Evolutionary conservation across 2,113 vertebrate genomes (phyloP), one percentile per base, ranked within the genome.

Genomic region (Vidua chalybeata): DNA sequence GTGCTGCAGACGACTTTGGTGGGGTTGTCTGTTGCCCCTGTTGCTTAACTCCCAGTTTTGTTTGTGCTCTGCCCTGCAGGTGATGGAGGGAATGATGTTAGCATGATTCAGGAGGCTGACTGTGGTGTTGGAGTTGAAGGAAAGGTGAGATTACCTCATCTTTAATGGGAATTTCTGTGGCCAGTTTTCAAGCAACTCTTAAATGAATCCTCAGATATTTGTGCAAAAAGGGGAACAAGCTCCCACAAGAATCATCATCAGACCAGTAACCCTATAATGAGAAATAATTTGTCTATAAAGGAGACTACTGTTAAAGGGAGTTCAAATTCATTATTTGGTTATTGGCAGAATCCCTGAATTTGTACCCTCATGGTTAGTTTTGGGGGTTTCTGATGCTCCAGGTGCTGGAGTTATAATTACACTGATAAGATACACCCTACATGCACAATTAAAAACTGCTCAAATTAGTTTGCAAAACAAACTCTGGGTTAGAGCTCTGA

Each of bases 81-180:
- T 97, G 99, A 99, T 3, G 99, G 99, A 96, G 99, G 99, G 97
- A 99, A 99, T 92, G 99, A 99, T 66, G 99, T 99, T 96, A 99
- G 99, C 97, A 99, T 99, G 99, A 99, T 99, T 97, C 99, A 99
- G 98, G 99, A 99, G 97, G 98, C 99, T 1, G 99, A 99, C 98
- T 99, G 99, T 63, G 99, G 99, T 56, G 99, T 99, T 94, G 99
- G 99, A 84, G 99, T 99, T 94, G 99, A 99, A 97, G 99, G 99
- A 93, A 99, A 99, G 99, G 99, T 99, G 98, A 98, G 99, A 94
- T 45, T 67, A 45, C 30, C n/a, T 95, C 13, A 11, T 73, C 39
- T 63, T 90, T 82, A 67, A 26, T 63, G 66, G 48, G 58, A 63
- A 21, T 81, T 75, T 49, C 46, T 58, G 27, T 55, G 88, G 43